phyloP scores from a whole-genome alignment of 2,797 vertebrate species.

The Molossus alvarezi region DNA sequence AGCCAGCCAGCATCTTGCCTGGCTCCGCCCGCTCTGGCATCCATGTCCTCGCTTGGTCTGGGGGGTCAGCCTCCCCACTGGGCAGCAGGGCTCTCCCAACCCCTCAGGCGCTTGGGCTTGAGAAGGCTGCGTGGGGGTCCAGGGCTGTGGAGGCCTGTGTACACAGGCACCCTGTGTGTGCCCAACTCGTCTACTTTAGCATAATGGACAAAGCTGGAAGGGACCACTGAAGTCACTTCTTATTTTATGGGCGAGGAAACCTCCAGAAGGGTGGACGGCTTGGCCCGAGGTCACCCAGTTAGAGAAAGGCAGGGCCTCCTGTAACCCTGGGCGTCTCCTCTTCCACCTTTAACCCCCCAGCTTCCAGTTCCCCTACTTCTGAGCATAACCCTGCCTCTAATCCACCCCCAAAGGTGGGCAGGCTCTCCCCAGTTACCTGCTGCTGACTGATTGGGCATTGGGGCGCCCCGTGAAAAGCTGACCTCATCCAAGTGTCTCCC shows the following conservation, averaged over 20 bases:
- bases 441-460: not conserved
- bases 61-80: not conserved
- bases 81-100: not conserved
- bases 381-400: not conserved
- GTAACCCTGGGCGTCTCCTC: not conserved
- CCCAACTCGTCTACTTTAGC: not conserved
- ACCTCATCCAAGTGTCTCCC: not conserved
- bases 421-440: not conserved
- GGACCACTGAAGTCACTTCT: not conserved
- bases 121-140: not conserved
- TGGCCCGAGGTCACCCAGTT: no score
- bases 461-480: not conserved
- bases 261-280: not conserved
- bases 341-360: not conserved
- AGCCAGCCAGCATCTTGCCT: not conserved
- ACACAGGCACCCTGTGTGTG: not conserved
- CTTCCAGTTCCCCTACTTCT: not conserved
- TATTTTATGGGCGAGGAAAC: slow-evolving; percentile 6
- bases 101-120: not conserved
- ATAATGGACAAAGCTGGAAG: not conserved
- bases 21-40: not conserved
- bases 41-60: not conserved
- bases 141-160: not conserved
- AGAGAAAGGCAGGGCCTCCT: not conserved
- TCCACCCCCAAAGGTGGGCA: no score